phyloP scores from a whole-genome alignment of 2,888 invertebrate species.

The Drosophila mayaguana region DNA sequence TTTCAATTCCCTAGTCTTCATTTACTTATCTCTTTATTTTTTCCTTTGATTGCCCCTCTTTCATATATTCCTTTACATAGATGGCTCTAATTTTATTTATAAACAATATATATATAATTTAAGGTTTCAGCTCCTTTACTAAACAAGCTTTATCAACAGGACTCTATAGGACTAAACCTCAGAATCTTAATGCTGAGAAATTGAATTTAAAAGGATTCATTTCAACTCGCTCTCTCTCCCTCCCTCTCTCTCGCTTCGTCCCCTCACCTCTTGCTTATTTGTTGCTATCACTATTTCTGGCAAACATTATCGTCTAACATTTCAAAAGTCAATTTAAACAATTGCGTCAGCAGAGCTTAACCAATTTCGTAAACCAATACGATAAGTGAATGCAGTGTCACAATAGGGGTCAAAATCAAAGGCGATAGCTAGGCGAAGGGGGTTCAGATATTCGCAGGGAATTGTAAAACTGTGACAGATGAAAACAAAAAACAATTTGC shows the following conservation, averaged over 20 bases:
- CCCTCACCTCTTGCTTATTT: constrained; percentile 8
- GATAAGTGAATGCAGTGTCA: constrained; percentile 49
- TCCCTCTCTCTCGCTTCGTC: not conserved
- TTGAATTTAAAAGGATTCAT: not conserved
- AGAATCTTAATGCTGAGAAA: not conserved
- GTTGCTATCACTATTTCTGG: constrained; percentile 22
- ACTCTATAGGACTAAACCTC: not conserved
- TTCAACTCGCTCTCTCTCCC: not conserved
- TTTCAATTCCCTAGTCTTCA: not conserved
- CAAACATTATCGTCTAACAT: constrained; percentile 54
- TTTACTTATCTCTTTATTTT: not conserved
- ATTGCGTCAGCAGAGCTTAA: constrained; percentile 75
- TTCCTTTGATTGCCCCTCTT: too few relatives aligned
- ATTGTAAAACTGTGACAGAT: constrained; percentile 47
- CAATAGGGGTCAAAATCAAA: constrained; percentile 11
- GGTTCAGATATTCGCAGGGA: not conserved
- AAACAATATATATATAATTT: not conserved
- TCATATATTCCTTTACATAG: not conserved
- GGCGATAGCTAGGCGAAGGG: not conserved
- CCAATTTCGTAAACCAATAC: constrained; percentile 79
- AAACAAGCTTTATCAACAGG: not conserved
- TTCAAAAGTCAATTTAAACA: constrained; percentile 77
- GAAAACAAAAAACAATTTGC: constrained; percentile 76
- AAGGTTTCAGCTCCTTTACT: not conserved
- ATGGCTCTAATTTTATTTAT: not conserved